A percentile compares a stretch with the other conserved stretches of the same genome.
phyloP scores from a whole-genome alignment of 2,797 vertebrate genomes.

The Eidolon dupreanum region DNA sequence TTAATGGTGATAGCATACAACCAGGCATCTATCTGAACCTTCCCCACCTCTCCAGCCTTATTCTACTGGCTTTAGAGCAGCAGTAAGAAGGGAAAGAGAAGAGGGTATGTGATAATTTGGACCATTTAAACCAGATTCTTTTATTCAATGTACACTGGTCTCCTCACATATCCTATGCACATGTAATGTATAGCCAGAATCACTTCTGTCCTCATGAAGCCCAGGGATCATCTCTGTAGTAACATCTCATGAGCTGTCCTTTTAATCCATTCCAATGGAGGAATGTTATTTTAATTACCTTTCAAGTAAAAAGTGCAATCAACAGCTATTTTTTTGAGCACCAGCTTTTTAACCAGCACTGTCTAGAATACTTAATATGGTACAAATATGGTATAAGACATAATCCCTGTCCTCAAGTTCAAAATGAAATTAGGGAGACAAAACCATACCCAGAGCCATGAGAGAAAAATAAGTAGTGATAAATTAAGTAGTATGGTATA shows the following conservation, averaged over 20 bases:
- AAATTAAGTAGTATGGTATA: not conserved
- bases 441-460: not conserved
- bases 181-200: not conserved
- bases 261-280: not conserved
- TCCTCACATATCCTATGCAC: not conserved
- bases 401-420: not conserved
- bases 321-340: not conserved
- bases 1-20: not conserved
- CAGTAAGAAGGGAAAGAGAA: slow-evolving; percentile 1
- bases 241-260: not conserved
- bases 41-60: not conserved
- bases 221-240: not conserved
- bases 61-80: not conserved
- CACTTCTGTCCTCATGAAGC: not conserved
- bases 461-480: not conserved
- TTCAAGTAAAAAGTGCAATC: not conserved
- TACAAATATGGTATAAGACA: not conserved
- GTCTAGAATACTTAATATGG: not conserved
- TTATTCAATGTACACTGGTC: not conserved
- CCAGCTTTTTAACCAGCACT: not conserved
- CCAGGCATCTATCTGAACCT: not conserved
- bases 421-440: not conserved
- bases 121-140: not conserved
- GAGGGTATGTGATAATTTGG: not conserved
- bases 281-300: not conserved